These are phyloP conservation scores for Podilymbus podiceps DNA, from an alignment of 2,113 vertebrate species.

Conservation along the genomic window DNA sequence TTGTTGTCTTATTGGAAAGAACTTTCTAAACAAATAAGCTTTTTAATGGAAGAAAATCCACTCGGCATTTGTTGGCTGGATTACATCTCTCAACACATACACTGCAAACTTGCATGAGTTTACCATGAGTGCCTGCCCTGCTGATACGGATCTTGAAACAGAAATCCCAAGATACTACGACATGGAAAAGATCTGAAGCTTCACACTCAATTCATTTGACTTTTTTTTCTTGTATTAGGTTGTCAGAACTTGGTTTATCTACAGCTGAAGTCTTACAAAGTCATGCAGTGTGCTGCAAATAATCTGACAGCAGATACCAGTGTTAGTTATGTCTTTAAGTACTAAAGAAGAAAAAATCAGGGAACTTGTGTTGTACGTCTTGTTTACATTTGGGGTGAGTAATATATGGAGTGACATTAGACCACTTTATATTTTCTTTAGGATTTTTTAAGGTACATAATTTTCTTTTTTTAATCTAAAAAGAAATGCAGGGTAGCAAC, in stretches of 20 bases:
- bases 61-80: constrained; percentile 12
- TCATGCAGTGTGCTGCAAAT: constrained; percentile 29
- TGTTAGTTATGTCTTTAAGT: constrained; percentile 33
- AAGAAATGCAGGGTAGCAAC: constrained; percentile 41
- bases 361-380: constrained; percentile 59
- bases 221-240: background rate
- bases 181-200: constrained; percentile 38
- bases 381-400: constrained; percentile 74
- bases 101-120: constrained; percentile 61
- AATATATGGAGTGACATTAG: constrained; percentile 41
- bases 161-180: constrained; percentile 9
- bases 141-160: constrained; percentile 9
- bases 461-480: constrained; percentile 50
- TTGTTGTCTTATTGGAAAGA: constrained; percentile 50
- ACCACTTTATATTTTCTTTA: constrained; percentile 53
- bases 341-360: constrained; percentile 65
- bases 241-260: constrained; percentile 28
- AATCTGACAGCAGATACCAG: constrained; percentile 34
- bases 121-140: constrained; percentile 73
- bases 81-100: constrained; percentile 39
- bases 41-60: constrained; percentile 61
- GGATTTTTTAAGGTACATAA: constrained; percentile 42
- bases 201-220: constrained; percentile 23
- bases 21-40: constrained; percentile 66
- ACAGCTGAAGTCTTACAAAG: constrained; percentile 12